Base-by-base conservation (phyloP, 2,113 vertebrate genomes). In the Pterocles orientalis region DNA sequence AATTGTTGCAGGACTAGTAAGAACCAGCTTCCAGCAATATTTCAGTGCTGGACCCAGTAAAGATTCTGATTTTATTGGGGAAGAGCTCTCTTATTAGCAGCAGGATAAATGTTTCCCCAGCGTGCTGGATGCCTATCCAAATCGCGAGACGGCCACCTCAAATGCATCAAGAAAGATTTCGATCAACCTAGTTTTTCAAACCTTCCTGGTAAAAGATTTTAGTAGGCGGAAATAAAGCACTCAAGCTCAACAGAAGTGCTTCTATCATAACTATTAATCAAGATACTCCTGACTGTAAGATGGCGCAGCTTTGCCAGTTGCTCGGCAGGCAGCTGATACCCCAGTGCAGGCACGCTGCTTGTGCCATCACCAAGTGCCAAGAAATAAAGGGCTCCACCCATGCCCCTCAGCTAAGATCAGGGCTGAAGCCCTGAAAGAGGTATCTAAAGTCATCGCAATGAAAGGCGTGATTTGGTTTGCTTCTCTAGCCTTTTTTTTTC, bases 381-480 rank as follows among this genome's bases (percentile, higher is more conserved):
- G 83, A 92, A 83, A 90, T 34, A 28, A 92, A 89, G 57, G 36
- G 29, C 66, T 75, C 91, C 95, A 94, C 96, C 95, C 91, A 94
- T 91, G 62, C 90, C 96, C 86, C 77, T 95, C 65, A 93, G 94
- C 92, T 92, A 95, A 88, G 45, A 95, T 95, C 88, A 90, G 26
- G 69, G 80, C 72, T 93, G 82, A 81, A 93, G 69, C 77, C 2
- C 41, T 41, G 45, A 70, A 76, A 70, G 33, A 94, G 61, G 26
- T 29, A 33, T 14, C 34, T 75, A 86, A 86, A 66, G 85, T 94
- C 77, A 90, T 69, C 5, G 0, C 72, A 82, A 57, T 26, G 17
- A 77, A 88, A 90, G 68, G 56, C 70, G 36, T 69, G 62, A 92
- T 91, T 86, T 90, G 33, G 10, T 93, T 90, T 62, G n/a, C 26